Evolutionary conservation across 2,888 invertebrate species (phyloP), one percentile per base, ranked within the genome.

Genomic region (Cacoxenus indagator): DNA sequence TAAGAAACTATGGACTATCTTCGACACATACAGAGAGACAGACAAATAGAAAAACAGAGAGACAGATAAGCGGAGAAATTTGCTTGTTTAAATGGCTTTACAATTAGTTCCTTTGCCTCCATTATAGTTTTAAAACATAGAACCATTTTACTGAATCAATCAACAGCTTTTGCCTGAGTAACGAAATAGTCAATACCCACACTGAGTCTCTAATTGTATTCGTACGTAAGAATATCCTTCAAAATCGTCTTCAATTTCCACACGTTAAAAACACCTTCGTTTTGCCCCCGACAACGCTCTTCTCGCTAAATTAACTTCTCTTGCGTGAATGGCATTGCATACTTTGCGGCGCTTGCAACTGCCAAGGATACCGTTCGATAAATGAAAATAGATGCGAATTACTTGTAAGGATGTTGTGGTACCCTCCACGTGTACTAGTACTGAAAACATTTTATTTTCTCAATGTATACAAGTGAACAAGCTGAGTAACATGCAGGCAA

Each of bases 381-480:
- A 72, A 66, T 76, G 67, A 70, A 75, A 74, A 78, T 73, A 75
- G 70, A 75, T 75, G 70, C 72, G 68, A 61, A 68, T 48, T 68
- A 68, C 67, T 61, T 61, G 61, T 61, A 22, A 61, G 29, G 43
- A 45, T 43, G 48, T 22, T 4, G 17, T 17, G 2, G 22, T 19
- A 37, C 24, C 17, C 6, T 11, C 61, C 11, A 17, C 24, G 9
- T 31, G 14, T 59, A 59, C 8, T 17, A 17, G 29, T 19, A 43
- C 46, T 61, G 69, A 69, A 73, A 67, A 65, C 67, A 72, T 73
- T 79, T 81, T 75, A 71, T 73, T 73, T 78, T 73, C 62, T 46
- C 67, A 70, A 66, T 55, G 70, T 55, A 48, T 55, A 48, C 55
- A 31, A 31, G 9, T 9, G 31, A 8, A 31, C 31, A 31, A 31